Conservation (phyloP, 1,140 invertebrate genomes). For the Zaprionus vittiger region DNA sequence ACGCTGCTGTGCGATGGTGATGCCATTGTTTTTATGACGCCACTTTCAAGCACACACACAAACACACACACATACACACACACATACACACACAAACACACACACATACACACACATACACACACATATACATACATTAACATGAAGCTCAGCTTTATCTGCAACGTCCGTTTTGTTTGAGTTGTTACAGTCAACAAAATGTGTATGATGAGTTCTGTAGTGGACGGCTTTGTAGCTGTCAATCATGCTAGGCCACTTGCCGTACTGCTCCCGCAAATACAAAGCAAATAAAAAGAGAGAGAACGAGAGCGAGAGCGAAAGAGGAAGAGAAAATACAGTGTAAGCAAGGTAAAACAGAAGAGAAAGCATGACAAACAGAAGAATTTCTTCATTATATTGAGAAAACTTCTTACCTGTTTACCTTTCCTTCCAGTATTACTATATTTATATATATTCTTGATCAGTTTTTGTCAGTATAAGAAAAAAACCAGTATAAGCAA, state of each 20-base stretch:
- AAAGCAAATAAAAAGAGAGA: neutral
- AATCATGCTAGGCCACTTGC: conserved; percentile 21
- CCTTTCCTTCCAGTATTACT: too few relatives aligned
- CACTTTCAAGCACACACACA: conserved; percentile 30
- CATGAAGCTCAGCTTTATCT: conserved; percentile 29
- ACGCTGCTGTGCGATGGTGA: conserved; percentile 55
- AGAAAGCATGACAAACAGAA: too few relatives aligned
- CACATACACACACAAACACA: conserved; percentile 5
- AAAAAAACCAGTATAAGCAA: neutral
- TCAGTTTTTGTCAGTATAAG: too few relatives aligned
- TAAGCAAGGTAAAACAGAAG: neutral
- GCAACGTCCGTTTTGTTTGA: conserved; percentile 42
- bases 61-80: neutral
- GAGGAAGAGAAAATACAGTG: neutral
- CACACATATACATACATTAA: conserved; percentile 2
- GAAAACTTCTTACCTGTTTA: too few relatives aligned
- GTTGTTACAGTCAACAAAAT: conserved; percentile 43
- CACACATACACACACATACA: conserved; percentile 2
- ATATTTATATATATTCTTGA: too few relatives aligned
- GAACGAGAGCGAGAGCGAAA: neutral
- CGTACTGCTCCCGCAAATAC: conserved; percentile 1
- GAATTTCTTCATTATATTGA: too few relatives aligned
- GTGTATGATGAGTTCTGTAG: conserved; percentile 18
- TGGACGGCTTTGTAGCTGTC: conserved; percentile 29
- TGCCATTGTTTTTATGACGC: conserved; percentile 75